Evolutionary conservation across 2,797 vertebrate species (phyloP).

Genomic region (Pipistrellus pygmaeus): DNA sequence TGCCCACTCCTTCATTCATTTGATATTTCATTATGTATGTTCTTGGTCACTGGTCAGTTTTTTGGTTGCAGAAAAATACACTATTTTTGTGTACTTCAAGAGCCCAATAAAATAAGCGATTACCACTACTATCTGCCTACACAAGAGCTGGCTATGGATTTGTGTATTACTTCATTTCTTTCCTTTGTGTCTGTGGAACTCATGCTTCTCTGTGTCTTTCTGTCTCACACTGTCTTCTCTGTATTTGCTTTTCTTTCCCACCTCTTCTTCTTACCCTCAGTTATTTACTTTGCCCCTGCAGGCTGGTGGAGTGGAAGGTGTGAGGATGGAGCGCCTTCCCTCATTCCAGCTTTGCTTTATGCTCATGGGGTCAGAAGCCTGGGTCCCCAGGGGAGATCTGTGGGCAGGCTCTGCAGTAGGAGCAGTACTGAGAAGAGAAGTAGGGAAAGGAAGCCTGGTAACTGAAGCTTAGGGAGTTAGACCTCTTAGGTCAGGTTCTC

Average conservation of each 20-base stretch:
- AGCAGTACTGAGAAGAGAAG: neutral
- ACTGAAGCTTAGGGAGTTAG: neutral
- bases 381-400: neutral
- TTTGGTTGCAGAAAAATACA: slow-evolving; percentile 39
- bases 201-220: neutral
- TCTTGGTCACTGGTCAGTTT: neutral
- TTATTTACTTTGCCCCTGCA: neutral
- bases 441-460: neutral
- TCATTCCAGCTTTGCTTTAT: neutral
- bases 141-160: neutral
- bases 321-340: neutral
- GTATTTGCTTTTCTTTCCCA: neutral
- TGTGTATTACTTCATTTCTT: neutral
- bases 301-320: neutral
- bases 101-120: slow-evolving; percentile 5
- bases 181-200: neutral
- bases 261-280: neutral
- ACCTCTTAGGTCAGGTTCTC: neutral
- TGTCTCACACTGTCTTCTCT: neutral
- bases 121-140: neutral
- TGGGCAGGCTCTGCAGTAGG: neutral
- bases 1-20: neutral
- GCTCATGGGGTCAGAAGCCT: neutral
- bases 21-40: neutral
- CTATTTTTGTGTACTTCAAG: neutral